These are phyloP conservation scores for Tetramorium simillimum DNA, from an alignment of 1,140 invertebrate species.

Conservation along the genomic window DNA sequence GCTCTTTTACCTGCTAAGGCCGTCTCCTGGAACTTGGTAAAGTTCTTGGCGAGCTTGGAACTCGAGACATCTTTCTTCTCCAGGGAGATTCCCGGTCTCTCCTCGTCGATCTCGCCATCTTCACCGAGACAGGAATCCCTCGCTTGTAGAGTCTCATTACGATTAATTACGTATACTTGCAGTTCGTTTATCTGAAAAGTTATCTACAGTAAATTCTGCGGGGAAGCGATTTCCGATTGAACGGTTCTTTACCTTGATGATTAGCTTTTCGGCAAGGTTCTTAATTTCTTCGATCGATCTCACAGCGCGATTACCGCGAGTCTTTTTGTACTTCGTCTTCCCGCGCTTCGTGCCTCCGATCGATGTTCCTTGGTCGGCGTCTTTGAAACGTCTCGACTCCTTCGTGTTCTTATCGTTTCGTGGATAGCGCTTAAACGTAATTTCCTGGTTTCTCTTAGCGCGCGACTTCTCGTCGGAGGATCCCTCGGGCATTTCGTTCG, in stretches of 20 bases:
- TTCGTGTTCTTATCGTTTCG: constrained; percentile 39
- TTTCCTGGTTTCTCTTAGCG: constrained; percentile 53
- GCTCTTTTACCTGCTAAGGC: constrained; percentile 7
- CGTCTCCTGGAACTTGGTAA: not conserved
- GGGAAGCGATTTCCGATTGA: not conserved
- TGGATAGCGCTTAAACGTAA: not conserved
- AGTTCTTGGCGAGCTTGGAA: not conserved
- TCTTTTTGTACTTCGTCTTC: not conserved
- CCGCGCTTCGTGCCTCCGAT: not conserved
- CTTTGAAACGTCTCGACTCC: constrained; percentile 32
- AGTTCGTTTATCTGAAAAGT: constrained; percentile 67
- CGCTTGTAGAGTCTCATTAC: not conserved
- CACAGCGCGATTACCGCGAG: constrained; percentile 28
- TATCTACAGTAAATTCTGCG: not conserved
- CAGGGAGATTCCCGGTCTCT: not conserved
- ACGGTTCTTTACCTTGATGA: constrained; percentile 61
- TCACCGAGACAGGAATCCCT: not conserved
- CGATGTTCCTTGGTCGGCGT: not conserved
- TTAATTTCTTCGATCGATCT: constrained; percentile 72
- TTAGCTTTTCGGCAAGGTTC: constrained; percentile 64
- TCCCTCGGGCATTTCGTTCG: not conserved
- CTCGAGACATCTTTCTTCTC: not conserved
- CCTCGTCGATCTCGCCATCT: not conserved
- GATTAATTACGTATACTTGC: constrained; percentile 59
- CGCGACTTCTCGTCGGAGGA: constrained; percentile 41